These are phyloP conservation scores for Clistopyga incitator DNA, from an alignment of 2,888 invertebrate species.

Conservation along the genomic window DNA sequence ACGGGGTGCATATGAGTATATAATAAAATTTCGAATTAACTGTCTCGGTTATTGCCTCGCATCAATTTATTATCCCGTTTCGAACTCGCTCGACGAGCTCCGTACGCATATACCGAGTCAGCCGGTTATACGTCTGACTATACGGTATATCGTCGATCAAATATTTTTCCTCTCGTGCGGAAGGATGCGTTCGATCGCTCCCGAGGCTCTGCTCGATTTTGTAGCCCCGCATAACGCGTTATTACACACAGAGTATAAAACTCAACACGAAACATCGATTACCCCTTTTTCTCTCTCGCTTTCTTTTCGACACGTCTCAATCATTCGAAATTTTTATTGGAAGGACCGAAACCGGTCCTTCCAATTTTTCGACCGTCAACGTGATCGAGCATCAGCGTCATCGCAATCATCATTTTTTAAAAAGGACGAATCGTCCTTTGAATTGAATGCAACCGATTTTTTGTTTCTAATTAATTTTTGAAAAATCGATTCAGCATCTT, in stretches of 20 bases:
- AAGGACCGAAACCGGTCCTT: constrained; percentile 47
- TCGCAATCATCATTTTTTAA: too few species aligned
- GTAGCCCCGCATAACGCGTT: neutral
- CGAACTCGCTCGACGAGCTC: constrained; percentile 61
- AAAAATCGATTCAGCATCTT: too few species aligned
- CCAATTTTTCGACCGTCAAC: constrained; percentile 43
- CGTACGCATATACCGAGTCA: constrained; percentile 30
- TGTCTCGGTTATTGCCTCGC: constrained; percentile 65
- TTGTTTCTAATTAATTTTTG: too few species aligned
- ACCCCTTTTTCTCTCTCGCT: constrained; percentile 20
- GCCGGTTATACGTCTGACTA: constrained; percentile 53
- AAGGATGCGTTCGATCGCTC: constrained; percentile 53
- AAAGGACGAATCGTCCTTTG: too few species aligned
- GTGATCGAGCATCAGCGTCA: constrained; percentile 14
- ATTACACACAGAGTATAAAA: constrained; percentile 4
- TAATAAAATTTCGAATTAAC: constrained; percentile 58
- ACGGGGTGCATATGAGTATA: constrained; percentile 16
- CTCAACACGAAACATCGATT: constrained; percentile 32
- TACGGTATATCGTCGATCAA: constrained; percentile 64
- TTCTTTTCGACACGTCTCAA: constrained; percentile 11
- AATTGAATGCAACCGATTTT: too few species aligned
- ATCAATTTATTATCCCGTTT: constrained; percentile 68
- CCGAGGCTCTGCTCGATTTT: constrained; percentile 45
- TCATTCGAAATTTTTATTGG: constrained; percentile 46
- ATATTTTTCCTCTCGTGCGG: constrained; percentile 45